Evolutionary conservation across 2,113 vertebrate genomes (phyloP), one percentile per base, ranked within the genome.

Genomic region (Polypterus bichir): DNA sequence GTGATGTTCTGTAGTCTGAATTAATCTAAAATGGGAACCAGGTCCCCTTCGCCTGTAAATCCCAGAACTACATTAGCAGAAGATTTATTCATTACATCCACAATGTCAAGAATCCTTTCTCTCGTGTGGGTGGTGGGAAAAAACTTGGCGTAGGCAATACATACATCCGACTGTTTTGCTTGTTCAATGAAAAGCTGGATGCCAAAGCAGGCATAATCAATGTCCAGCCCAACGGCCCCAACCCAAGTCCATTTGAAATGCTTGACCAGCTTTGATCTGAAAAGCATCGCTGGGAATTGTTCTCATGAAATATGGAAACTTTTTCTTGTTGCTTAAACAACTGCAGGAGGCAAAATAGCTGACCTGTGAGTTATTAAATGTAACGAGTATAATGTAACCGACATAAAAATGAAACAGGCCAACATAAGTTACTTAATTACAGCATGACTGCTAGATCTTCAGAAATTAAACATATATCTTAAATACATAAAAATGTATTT

Each of bases 201-300:
- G 4, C 49, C 64, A 7, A 47, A 47, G 4, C 49, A 48, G 46
- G 59, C 64, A 4, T 65, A 65, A 44, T 65, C 64, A 10, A 61
- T 59, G 45, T 63, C 64, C 3, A 49, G 49, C 3, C 27, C 64
- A 2, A 65, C 9, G 2, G 59, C 47, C 3, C 64, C 64, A 48
- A 65, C n/a, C 49, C 59, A 65, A 8, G 64, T 65, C 64, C 64
- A 65, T 44, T 59, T 51, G 4, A 65, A 65, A 4, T 49, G 49
- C 8, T 48, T 10, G 9, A 65, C 59, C 64, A 65, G 48, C 64
- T 10, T 47, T 64, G 6, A 59, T 51, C 47, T 65, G 64, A 5
- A 47, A 11, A 46, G 57, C 53, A 54, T 65, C 64, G 9, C 64
- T 61, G 7, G 64, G 59, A 46, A 61, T 61, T 9, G 59, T 65